Conservation (phyloP, 2,797 vertebrate species). For the Prunella strophiata region DNA sequence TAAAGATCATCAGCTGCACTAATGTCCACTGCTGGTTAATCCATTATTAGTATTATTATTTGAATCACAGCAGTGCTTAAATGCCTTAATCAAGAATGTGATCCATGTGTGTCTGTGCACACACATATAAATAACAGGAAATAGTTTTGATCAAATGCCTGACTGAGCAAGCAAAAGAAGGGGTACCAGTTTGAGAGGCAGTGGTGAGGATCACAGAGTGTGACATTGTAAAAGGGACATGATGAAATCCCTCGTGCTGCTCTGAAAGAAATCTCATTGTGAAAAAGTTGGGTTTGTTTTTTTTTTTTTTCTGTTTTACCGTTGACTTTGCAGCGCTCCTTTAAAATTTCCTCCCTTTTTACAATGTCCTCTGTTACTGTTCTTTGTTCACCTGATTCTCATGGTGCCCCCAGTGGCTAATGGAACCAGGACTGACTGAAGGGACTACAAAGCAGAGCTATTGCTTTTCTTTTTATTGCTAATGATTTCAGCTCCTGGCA, state of each 20-base stretch:
- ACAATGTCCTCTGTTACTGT: not conserved
- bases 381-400: conserved; percentile 21
- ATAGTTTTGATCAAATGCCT: not conserved
- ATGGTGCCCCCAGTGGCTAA: not conserved
- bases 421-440: conserved; percentile 3
- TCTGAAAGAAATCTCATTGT: not conserved
- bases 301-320: not conserved
- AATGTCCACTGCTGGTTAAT: conserved; percentile 39
- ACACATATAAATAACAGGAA: not conserved
- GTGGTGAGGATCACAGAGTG: not conserved
- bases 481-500: conserved; percentile 73
- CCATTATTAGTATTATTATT: conserved; percentile 30
- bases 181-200: not conserved
- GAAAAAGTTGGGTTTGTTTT: not conserved
- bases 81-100: not conserved
- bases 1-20: conserved; percentile 36
- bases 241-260: not conserved
- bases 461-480: conserved; percentile 74
- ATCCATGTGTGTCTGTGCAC: not conserved
- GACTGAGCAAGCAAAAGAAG: not conserved
- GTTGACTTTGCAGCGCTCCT: not conserved
- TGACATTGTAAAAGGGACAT: not conserved
- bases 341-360: not conserved
- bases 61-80: conserved; percentile 8
- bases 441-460: conserved; percentile 45